Conservation (phyloP, 2,888 invertebrate species). For the Vanessa cardui region DNA sequence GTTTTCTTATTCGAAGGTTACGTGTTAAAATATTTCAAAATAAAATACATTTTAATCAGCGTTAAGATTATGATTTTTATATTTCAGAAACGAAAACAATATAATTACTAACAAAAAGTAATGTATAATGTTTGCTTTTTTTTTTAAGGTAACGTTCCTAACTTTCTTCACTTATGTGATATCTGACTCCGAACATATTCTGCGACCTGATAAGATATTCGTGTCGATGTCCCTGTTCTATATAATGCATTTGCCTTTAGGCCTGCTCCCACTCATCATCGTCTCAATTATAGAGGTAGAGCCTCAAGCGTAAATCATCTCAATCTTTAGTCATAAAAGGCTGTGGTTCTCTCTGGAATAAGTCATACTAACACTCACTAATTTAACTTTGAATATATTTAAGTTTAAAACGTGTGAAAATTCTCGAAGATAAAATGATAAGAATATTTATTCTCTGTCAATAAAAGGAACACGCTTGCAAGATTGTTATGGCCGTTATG, state of each 20-base stretch:
- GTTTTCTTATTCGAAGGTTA: not conserved
- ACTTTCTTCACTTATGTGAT: slow-evolving; percentile 93
- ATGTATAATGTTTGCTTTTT: slow-evolving; percentile 39
- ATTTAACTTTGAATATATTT: slow-evolving; percentile 8
- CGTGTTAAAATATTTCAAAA: not conserved
- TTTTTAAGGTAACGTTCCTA: slow-evolving; percentile 88
- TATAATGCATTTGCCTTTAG: slow-evolving; percentile 92
- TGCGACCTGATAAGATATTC: slow-evolving; percentile 92
- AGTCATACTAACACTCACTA: slow-evolving; percentile 33
- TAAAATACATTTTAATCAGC: not conserved
- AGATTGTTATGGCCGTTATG: too few species aligned
- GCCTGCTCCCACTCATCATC: slow-evolving; percentile 89
- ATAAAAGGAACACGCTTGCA: too few species aligned
- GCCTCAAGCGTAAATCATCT: slow-evolving; percentile 24
- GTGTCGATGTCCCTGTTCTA: slow-evolving; percentile 94
- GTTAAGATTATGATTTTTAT: not conserved
- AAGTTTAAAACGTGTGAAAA: too few species aligned
- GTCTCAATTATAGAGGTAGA: slow-evolving; percentile 89
- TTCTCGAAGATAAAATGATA: too few species aligned
- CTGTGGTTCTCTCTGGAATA: slow-evolving; percentile 59
- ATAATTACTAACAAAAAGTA: slow-evolving; percentile 5
- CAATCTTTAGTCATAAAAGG: slow-evolving; percentile 48
- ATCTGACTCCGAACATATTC: slow-evolving; percentile 85
- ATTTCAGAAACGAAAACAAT: slow-evolving; percentile 1
- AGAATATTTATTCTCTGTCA: too few species aligned